Conservation (phyloP, 2,888 invertebrate genomes). For the Leucophenga montana region DNA sequence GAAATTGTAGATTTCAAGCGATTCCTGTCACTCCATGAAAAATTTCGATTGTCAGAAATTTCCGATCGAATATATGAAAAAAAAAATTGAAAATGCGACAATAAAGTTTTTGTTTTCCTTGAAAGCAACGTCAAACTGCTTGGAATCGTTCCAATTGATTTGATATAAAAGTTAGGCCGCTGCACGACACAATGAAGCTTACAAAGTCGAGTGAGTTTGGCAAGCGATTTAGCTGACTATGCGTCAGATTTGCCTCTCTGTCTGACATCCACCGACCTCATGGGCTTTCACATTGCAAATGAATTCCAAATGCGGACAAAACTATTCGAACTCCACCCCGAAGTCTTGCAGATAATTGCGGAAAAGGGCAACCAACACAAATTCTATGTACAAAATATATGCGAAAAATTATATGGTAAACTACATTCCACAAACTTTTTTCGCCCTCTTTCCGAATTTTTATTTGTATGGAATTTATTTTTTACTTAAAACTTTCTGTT, state of each 20-base stretch:
- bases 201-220: not conserved
- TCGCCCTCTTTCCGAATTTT: not conserved
- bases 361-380: not conserved
- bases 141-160: conserved; percentile 64
- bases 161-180: conserved; percentile 40
- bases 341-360: not conserved
- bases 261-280: not conserved
- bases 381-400: conserved; percentile 7
- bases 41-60: too few relatives aligned
- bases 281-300: not conserved
- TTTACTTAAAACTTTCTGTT: conserved; percentile 66
- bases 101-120: conserved; percentile 38
- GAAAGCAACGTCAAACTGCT: conserved; percentile 48
- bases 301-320: conserved; percentile 3
- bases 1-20: too few relatives aligned
- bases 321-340: not conserved
- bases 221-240: not conserved
- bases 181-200: conserved; percentile 1
- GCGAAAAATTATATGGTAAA: conserved; percentile 8
- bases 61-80: too few relatives aligned
- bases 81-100: too few relatives aligned
- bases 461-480: conserved; percentile 55
- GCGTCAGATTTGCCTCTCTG: not conserved
- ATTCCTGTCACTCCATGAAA: too few relatives aligned
- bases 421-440: not conserved